phyloP scores from a whole-genome alignment of 2,797 vertebrate genomes.

The Choloepus didactylus region DNA sequence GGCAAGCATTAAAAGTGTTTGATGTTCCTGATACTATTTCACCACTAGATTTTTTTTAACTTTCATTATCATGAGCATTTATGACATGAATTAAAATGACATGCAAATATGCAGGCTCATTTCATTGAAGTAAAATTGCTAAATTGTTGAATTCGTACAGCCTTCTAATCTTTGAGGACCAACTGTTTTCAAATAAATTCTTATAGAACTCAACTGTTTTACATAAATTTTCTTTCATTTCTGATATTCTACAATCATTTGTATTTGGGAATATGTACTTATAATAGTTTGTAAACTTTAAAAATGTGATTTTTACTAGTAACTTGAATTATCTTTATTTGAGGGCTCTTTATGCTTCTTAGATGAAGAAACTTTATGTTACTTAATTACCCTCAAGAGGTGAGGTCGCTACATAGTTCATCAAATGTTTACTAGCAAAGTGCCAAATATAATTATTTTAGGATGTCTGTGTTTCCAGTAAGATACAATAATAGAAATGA shows the following conservation, averaged over 20 bases:
- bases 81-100: constrained; percentile 76
- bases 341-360: not conserved
- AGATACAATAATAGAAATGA: not conserved
- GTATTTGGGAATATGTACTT: not conserved
- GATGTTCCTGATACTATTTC: constrained; percentile 81
- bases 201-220: constrained; percentile 10
- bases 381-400: not conserved
- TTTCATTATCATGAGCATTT: constrained; percentile 79
- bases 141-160: constrained; percentile 49
- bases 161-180: constrained; percentile 14
- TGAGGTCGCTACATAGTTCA: not conserved
- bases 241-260: not conserved
- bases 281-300: not conserved
- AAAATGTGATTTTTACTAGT: not conserved
- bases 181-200: constrained; percentile 56
- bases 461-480: not conserved
- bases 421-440: not conserved
- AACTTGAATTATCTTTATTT: not conserved
- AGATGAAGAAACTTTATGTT: not conserved
- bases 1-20: constrained; percentile 85
- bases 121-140: constrained; percentile 55
- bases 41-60: constrained; percentile 54
- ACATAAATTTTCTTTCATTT: constrained; percentile 28
- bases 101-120: constrained; percentile 63
- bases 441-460: not conserved